A percentile compares a stretch with the other conserved stretches of the same genome.
These are phyloP conservation scores for Emberiza fucata DNA, from an alignment of 2,113 vertebrate species.

Conservation along the genomic window DNA sequence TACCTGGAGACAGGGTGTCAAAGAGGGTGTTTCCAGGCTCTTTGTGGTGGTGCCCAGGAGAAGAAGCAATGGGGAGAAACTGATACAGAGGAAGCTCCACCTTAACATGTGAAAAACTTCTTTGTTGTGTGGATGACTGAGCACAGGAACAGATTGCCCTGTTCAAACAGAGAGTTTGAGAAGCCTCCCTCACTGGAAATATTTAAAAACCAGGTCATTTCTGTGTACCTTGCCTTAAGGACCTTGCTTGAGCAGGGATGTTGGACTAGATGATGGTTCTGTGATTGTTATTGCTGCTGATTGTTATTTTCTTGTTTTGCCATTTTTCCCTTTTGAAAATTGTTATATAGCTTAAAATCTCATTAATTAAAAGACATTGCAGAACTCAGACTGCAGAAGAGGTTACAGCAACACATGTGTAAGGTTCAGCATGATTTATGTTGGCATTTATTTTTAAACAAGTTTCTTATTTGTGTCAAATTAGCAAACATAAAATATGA, in stretches of 20 bases:
- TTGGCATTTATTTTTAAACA: background rate
- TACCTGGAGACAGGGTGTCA: background rate
- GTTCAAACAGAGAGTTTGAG: background rate
- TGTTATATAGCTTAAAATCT: background rate
- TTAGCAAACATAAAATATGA: background rate
- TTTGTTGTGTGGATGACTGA: background rate
- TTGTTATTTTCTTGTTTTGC: background rate
- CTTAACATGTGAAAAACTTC: background rate
- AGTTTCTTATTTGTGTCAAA: background rate
- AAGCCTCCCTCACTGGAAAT: background rate
- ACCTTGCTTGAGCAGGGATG: background rate
- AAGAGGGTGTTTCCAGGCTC: background rate
- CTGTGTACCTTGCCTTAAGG: background rate
- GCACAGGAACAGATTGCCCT: background rate
- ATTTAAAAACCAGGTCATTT: background rate
- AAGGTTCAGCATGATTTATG: background rate
- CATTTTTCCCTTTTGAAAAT: background rate
- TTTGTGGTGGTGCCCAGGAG: background rate
- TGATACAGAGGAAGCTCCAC: background rate
- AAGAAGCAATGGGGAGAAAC: background rate
- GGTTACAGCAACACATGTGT: background rate
- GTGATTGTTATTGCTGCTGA: background rate
- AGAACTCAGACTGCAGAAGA: background rate
- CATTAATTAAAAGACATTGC: background rate
- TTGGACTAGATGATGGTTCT: background rate